A percentile compares a stretch with the other conserved stretches of the same genome.
These are phyloP conservation scores for Crossaster papposus DNA, from an alignment of 53 echinoderm and acorn worm species.

Conservation along the genomic window DNA sequence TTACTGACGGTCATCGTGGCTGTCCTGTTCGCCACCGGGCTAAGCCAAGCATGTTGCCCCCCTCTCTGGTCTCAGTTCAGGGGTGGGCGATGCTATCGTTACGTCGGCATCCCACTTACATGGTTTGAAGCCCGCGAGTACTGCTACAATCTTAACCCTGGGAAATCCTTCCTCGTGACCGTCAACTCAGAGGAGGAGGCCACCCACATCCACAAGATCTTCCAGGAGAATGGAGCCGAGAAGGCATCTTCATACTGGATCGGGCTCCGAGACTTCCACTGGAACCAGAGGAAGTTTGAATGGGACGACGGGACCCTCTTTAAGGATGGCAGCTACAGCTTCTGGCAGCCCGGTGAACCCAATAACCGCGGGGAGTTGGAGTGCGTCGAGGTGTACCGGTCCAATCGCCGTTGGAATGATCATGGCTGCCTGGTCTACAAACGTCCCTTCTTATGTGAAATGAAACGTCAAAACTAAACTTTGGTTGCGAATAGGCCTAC, in stretches of 20 bases:
- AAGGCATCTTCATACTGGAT: constrained; percentile 38
- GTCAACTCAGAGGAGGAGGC: constrained; percentile 26
- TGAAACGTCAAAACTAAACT: neutral
- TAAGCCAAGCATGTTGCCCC: constrained; percentile 42
- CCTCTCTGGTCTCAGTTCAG: constrained; percentile 40
- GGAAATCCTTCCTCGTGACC: constrained; percentile 27
- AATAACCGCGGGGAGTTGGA: constrained; percentile 21
- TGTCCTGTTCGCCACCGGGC: constrained; percentile 9
- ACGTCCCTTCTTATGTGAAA: constrained; percentile 44
- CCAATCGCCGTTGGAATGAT: constrained; percentile 24
- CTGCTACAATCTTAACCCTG: constrained; percentile 36
- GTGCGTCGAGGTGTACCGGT: constrained; percentile 20
- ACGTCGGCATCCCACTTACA: constrained; percentile 11
- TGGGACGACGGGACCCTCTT: constrained; percentile 35
- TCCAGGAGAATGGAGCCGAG: constrained; percentile 37
- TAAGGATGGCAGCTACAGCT: neutral
- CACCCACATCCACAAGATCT: constrained; percentile 35
- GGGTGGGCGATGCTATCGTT: constrained; percentile 23
- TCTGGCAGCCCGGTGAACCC: constrained; percentile 33
- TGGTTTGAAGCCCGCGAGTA: constrained; percentile 54
- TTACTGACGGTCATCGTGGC: neutral
- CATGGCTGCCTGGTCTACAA: neutral
- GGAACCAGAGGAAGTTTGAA: constrained; percentile 33
- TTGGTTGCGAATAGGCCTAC: neutral
- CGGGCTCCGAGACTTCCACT: constrained; percentile 34